phyloP scores from a whole-genome alignment of 2,888 invertebrate species.

The Neuroscelio doddi region DNA sequence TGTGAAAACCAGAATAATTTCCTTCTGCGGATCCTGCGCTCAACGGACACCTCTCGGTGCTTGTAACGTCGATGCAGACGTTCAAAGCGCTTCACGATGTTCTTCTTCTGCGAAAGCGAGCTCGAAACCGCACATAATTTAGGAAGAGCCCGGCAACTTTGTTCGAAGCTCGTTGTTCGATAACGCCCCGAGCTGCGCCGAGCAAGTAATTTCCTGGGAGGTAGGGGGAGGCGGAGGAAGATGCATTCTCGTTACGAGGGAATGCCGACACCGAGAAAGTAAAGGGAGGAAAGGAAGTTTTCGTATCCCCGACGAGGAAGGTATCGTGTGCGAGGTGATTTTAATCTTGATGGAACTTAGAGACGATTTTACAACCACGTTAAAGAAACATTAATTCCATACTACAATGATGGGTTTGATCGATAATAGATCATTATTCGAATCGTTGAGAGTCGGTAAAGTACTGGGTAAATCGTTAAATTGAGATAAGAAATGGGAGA shows the following conservation, averaged over 20 bases:
- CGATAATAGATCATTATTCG: conserved; percentile 35
- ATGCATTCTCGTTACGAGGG: conserved; percentile 47
- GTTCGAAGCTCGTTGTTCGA: conserved; percentile 55
- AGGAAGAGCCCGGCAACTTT: conserved; percentile 54
- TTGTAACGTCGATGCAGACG: conserved; percentile 46
- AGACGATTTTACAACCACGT: conserved; percentile 43
- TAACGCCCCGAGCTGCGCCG: conserved; percentile 53
- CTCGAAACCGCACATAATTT: conserved; percentile 55
- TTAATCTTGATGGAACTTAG: conserved; percentile 45
- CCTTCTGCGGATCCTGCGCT: conserved; percentile 43
- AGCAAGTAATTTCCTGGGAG: conserved; percentile 53
- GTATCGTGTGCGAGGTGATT: conserved; percentile 42
- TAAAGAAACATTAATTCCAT: conserved; percentile 44
- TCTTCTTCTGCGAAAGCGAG: conserved; percentile 48
- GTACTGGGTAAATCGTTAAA: conserved; percentile 6
- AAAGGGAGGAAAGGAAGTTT: conserved; percentile 45
- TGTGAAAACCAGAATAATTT: conserved; percentile 41
- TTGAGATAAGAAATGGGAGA: conserved; percentile 21
- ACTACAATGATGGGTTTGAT: conserved; percentile 33
- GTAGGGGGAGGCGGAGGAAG: conserved; percentile 39
- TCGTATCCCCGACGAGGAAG: conserved; percentile 30
- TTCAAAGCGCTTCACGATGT: conserved; percentile 42
- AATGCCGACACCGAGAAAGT: conserved; percentile 46
- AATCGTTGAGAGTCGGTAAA: conserved; percentile 21
- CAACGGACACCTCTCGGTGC: conserved; percentile 40